Evolutionary conservation across 1,140 invertebrate genomes (phyloP), one percentile per base, ranked within the genome.

Genomic region (Brachionus asplanchnoidis): DNA sequence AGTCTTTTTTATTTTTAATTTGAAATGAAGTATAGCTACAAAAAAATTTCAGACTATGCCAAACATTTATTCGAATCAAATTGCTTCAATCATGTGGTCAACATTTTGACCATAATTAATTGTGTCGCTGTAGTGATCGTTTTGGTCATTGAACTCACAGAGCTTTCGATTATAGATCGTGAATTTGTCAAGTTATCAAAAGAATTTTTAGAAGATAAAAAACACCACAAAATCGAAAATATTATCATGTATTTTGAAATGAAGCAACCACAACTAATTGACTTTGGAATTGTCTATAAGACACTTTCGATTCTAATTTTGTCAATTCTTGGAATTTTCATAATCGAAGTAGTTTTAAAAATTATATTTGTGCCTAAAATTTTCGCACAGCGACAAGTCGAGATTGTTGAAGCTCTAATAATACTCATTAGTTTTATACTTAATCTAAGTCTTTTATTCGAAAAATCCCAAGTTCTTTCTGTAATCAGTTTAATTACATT

Each of bases 41-140:
- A 28, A 26, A 36, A 26, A 11, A 36, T 68, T 9, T 68, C 65
- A 9, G 12, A 14, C 32, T 68, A 68, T 28, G 6, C 12, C 28
- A 36, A 68, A 28, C 23, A 12, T 9, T 68, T 68, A 9, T 32
- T 68, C 26, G 26, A 26, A 9, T 68, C 65, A 3, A n/a, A 68
- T 3, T 36, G 0, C 1, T 32, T 68, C 65, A 23, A 17, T 5
- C 53, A 56, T 56, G 17, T 17, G 14, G 17, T 75, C 3, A 75
- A 75, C 44, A n/a, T 42, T 5, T 42, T 75, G 20, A 75, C 70
- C n/a, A 44, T 75, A 26, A 75, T 75, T n/a, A 44, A 75, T 75
- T 36, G 70, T 8, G 9, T 44, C 4, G 12, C 40, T 17, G 17
- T 75, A 36, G 4, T 75, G 4, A 3, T 44, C 8, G 12, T 75